Conservation (phyloP, 2,797 vertebrate genomes). For the Tolypeutes matacus region DNA sequence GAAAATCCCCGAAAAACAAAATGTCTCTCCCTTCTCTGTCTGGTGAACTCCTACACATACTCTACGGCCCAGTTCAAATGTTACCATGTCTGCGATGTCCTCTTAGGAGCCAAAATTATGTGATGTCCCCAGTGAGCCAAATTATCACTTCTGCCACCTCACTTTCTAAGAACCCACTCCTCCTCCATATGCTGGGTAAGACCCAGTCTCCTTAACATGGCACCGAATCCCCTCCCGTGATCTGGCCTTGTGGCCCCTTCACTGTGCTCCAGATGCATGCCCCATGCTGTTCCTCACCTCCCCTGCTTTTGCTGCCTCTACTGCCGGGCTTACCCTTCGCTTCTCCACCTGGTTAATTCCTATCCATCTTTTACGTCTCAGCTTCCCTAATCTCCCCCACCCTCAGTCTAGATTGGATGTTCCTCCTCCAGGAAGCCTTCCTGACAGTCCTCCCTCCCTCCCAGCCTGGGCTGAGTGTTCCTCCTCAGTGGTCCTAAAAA, state of each 20-base stretch:
- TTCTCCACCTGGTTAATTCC: not conserved
- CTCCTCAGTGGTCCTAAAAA: not conserved
- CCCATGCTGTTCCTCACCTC: not conserved
- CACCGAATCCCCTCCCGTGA: rapidly evolving
- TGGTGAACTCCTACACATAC: not conserved
- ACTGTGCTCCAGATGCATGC: not conserved
- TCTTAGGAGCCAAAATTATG: not conserved
- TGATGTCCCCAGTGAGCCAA: no score
- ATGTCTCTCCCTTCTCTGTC: not conserved
- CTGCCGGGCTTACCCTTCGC: not conserved
- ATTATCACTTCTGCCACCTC: not conserved
- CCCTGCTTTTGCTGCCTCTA: not conserved
- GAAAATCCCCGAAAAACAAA: not conserved
- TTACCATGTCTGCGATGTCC: not conserved
- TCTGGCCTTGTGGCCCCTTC: not conserved
- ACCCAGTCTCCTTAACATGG: not conserved
- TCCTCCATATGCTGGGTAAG: not conserved
- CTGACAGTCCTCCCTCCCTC: not conserved
- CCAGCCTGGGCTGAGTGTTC: not conserved
- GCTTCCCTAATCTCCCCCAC: not conserved
- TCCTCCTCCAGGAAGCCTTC: not conserved
- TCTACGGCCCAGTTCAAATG: not conserved
- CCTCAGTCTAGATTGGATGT: no score
- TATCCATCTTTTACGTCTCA: not conserved
- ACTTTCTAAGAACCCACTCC: not conserved